Evolutionary conservation across 2,113 vertebrate genomes (phyloP), one percentile per base, ranked within the genome.

Genomic region (Hippocampus comes): DNA sequence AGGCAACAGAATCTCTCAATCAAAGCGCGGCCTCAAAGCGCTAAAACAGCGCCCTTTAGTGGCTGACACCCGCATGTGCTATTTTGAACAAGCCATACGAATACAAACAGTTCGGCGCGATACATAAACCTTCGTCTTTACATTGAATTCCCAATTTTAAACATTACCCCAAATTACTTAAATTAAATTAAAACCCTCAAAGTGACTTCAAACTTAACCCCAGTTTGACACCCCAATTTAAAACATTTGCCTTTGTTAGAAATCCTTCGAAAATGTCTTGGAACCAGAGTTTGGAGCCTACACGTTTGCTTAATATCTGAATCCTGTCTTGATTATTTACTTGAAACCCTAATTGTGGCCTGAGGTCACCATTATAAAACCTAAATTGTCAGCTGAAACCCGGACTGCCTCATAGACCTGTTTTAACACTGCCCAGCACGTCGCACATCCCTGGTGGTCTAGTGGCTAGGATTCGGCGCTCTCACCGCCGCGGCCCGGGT

Each of bases 381-480:
- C 34, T 38, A 38, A 38, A 1, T 38, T 38, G 5, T 38, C 6
- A 38, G 5, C 1, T 1, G 34, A 38, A 6, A 38, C 34, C 34
- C 34, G 5, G 5, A 4, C 30, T 34, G 30, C 34, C 34, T 38
- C 34, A 38, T 38, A 5, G 5, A 38, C 6, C 0, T 38, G 5
- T 38, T 38, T 38, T 6, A 38, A 9, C 14, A 21, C 8, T 53
- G 14, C 5, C 1, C 0, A 0, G 2, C 0, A 5, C 0, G 5
- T 1, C 9, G 0, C 4, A 7, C 9, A 17, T 64, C 61, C 61
- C 61, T 64, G 61, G 61, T 64, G 61, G 61, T 64, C 86, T 91
- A 87, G 87, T 89, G 88, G 89, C 77, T 87, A 91, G 88, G 87
- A 89, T 91, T 90, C 70, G 79, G 87, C 2, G 82, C 75, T 76